Evolutionary conservation across 2,797 vertebrate genomes (phyloP).

Genomic region (Cirrhinus molitorella): DNA sequence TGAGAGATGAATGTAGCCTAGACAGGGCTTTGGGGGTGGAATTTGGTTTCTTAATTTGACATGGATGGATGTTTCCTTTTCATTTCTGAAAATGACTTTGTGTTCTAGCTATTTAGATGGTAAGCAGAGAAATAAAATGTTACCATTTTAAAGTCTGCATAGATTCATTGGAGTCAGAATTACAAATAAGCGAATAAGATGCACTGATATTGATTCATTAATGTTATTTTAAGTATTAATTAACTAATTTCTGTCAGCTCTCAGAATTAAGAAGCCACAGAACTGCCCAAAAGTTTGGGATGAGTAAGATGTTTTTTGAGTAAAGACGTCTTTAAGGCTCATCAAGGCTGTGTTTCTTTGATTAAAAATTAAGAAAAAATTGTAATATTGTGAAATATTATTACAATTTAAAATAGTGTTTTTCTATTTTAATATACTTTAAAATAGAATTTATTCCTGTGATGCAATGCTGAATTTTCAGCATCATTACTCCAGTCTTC

Average conservation of each 20-base stretch:
- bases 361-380: too few species aligned
- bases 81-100: conserved; percentile 4
- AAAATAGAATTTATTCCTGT: too few species aligned
- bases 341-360: too few species aligned
- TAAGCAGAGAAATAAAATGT: not conserved
- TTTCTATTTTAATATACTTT: too few species aligned
- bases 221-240: not conserved
- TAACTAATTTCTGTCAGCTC: not conserved
- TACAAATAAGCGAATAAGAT: not conserved
- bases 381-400: too few species aligned
- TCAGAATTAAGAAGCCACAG: not conserved
- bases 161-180: not conserved
- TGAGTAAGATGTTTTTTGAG: too few species aligned
- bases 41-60: conserved; percentile 16
- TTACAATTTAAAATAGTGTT: too few species aligned
- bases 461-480: too few species aligned
- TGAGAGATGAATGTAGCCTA: conserved; percentile 17
- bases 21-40: not conserved
- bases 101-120: not conserved
- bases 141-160: not conserved
- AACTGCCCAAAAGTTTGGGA: too few species aligned
- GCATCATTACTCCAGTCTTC: too few species aligned
- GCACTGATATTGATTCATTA: not conserved
- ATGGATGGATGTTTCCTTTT: conserved; percentile 27
- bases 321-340: too few species aligned